These are phyloP conservation scores for Philereme vetulata DNA, from an alignment of 2,888 invertebrate genomes.

Conservation along the genomic window DNA sequence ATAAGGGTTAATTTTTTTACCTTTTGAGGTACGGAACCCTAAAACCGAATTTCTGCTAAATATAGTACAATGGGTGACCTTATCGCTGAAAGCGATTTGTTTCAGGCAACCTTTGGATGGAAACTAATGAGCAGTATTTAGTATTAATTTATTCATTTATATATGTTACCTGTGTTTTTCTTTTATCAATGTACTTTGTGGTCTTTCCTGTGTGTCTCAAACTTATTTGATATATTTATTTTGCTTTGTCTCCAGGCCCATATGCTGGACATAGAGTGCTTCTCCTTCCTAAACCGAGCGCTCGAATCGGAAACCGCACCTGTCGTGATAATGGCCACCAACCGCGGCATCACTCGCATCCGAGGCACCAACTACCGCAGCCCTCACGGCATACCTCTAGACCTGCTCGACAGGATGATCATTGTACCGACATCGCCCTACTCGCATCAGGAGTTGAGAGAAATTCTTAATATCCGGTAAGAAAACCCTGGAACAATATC, in stretches of 20 bases:
- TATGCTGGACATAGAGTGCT: slow-evolving; percentile 99
- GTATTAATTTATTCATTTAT: too few species aligned
- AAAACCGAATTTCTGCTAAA: too few species aligned
- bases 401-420: slow-evolving; percentile 96
- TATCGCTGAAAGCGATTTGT: too few species aligned
- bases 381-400: slow-evolving; percentile 98
- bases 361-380: slow-evolving; percentile 96
- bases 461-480: slow-evolving; percentile 94
- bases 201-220: too few species aligned
- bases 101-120: too few species aligned
- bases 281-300: slow-evolving; percentile 98
- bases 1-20: too few species aligned
- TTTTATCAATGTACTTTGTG: too few species aligned
- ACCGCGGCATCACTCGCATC: slow-evolving; percentile 96
- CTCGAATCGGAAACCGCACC: slow-evolving; percentile 99
- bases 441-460: slow-evolving; percentile 93
- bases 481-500: slow-evolving; percentile 5
- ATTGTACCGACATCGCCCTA: slow-evolving; percentile 97
- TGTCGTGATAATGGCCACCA: slow-evolving; percentile 99
- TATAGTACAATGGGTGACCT: too few species aligned
- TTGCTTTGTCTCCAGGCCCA: slow-evolving; percentile 85
- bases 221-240: too few species aligned
- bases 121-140: too few species aligned
- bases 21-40: too few species aligned
- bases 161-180: too few species aligned